Percentiles rank a stretch among this genome's conserved stretches.
These are phyloP conservation scores for Ennomos erosarius DNA, from an alignment of 2,888 invertebrate species.

Conservation along the genomic window DNA sequence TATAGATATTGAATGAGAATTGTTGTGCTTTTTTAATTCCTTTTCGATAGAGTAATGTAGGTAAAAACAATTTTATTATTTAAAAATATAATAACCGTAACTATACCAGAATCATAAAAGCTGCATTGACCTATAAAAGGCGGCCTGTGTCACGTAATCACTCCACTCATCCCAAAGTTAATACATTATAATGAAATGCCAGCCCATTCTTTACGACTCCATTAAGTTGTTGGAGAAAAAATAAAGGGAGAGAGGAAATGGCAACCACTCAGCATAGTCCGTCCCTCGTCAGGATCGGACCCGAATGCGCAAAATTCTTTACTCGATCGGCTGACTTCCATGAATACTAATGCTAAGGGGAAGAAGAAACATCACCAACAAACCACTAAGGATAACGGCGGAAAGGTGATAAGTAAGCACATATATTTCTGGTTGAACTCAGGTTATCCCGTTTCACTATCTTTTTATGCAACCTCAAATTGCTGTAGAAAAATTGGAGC, in stretches of 20 bases:
- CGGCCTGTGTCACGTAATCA: slow-evolving; percentile 54
- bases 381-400: slow-evolving; percentile 66
- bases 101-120: slow-evolving; percentile 26
- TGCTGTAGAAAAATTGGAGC: slow-evolving; percentile 21
- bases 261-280: slow-evolving; percentile 74
- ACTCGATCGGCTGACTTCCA: slow-evolving; percentile 81
- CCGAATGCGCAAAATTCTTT: slow-evolving; percentile 77
- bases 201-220: slow-evolving; percentile 76
- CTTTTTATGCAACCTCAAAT: slow-evolving; percentile 23
- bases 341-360: slow-evolving; percentile 80
- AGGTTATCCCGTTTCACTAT: slow-evolving; percentile 21
- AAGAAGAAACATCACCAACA: slow-evolving; percentile 63
- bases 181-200: slow-evolving; percentile 77
- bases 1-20: no score
- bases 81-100: slow-evolving; percentile 18
- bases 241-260: slow-evolving; percentile 76
- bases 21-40: no score
- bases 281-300: slow-evolving; percentile 74
- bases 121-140: slow-evolving; percentile 35
- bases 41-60: no score
- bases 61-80: not conserved
- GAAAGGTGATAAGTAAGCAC: slow-evolving; percentile 51
- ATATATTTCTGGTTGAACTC: slow-evolving; percentile 15
- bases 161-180: slow-evolving; percentile 60
- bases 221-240: slow-evolving; percentile 79